These are phyloP conservation scores for Gryllus longicercus DNA, from an alignment of 2,888 invertebrate genomes.

Conservation along the genomic window DNA sequence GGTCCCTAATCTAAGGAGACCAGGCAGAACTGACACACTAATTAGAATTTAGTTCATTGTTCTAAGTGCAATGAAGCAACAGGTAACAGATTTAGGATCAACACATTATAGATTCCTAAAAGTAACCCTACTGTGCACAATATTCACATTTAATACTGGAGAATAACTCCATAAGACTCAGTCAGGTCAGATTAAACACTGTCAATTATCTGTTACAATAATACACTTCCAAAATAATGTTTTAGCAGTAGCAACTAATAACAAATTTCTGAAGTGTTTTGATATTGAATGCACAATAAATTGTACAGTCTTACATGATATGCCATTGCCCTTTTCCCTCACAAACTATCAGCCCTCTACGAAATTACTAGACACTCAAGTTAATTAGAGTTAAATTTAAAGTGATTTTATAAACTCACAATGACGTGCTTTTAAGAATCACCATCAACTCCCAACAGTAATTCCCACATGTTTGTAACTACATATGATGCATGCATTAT, in stretches of 20 bases:
- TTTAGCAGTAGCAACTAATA: not conserved
- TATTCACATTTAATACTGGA: not conserved
- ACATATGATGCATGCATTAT: too few species aligned
- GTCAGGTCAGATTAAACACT: not conserved
- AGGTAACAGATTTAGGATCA: not conserved
- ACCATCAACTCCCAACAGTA: too few species aligned
- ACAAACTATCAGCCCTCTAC: not conserved
- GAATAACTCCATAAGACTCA: not conserved
- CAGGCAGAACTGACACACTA: conserved; percentile 8
- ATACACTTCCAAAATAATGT: not conserved
- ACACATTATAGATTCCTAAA: not conserved
- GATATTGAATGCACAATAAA: not conserved
- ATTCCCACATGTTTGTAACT: too few species aligned
- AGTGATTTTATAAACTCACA: conserved; percentile 6
- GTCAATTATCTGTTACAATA: not conserved
- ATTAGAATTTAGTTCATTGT: not conserved
- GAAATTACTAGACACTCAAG: not conserved
- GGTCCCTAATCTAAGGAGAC: not conserved
- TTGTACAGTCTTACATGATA: conserved; percentile 7
- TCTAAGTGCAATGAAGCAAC: not conserved
- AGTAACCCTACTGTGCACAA: conserved; percentile 7
- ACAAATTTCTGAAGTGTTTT: not conserved
- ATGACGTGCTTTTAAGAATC: not conserved
- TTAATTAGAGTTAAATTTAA: not conserved
- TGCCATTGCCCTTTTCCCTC: not conserved